Evolutionary conservation across 2,888 invertebrate genomes (phyloP).

Genomic region (Dryomyza anilis): DNA sequence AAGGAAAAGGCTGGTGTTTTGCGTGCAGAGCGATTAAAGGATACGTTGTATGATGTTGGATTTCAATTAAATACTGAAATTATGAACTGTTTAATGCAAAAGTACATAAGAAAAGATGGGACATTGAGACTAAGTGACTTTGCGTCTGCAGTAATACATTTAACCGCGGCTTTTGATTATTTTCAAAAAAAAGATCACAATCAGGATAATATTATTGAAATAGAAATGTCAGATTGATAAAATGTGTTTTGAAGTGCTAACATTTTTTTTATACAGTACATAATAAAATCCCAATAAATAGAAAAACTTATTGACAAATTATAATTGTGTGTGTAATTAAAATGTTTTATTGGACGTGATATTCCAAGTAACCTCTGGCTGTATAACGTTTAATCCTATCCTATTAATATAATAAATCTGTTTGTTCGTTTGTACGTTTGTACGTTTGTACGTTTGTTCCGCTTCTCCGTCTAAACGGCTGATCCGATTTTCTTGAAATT

Average conservation of each 20-base stretch:
- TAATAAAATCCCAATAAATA: too few relatives aligned
- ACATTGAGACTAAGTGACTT: conserved; percentile 91
- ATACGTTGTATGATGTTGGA: conserved; percentile 85
- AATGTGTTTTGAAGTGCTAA: conserved; percentile 58
- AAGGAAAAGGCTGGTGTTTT: conserved; percentile 89
- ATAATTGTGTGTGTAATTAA: too few relatives aligned
- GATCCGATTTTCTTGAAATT: too few relatives aligned
- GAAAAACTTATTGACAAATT: too few relatives aligned
- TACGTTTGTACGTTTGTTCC: too few relatives aligned
- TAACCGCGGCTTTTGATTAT: conserved; percentile 86
- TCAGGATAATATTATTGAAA: conserved; percentile 80
- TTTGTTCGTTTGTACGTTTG: too few relatives aligned
- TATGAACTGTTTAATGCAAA: conserved; percentile 78
- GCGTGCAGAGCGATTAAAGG: conserved; percentile 81
- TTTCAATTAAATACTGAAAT: conserved; percentile 86
- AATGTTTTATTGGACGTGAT: too few relatives aligned
- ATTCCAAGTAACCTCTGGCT: too few relatives aligned
- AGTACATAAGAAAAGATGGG: conserved; percentile 92
- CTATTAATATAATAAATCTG: too few relatives aligned
- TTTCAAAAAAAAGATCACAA: conserved; percentile 77
- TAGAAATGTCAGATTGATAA: conserved; percentile 74
- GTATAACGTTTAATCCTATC: too few relatives aligned
- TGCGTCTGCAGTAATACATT: conserved; percentile 85
- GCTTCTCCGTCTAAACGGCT: too few relatives aligned
- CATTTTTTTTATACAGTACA: not conserved